Base-by-base conservation (phyloP, 1,140 invertebrate genomes). In the Fragariocoptes setiger region DNA sequence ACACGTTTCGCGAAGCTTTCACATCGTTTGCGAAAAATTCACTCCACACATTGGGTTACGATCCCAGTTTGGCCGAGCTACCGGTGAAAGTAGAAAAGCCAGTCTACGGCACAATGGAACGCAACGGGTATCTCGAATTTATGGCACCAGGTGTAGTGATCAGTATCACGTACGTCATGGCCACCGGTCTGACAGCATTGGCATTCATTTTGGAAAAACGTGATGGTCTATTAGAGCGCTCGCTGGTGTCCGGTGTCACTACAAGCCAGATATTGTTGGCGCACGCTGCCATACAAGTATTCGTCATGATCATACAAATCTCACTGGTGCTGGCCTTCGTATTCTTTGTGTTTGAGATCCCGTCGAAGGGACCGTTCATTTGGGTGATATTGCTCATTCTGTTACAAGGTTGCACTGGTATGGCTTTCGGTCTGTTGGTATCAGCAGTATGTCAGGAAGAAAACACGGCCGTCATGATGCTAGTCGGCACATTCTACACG, bases 81-180 rank as follows among this genome's bases (percentile, higher is more conserved):
- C 46, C 46, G 8, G 37, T 62, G 31, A 56, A 76, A 62, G 73
- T 77, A 51, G 61, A 69, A 47, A 65, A 76, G 13, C 76, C 78
- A 3, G 70, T 90, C 48, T 88, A 85, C 56, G 82, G 80, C 39
- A 69, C 69, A 22, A 18, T 4, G 17, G 2, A 22, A 41, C 25
- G 37, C 42, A 2, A 42, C 38, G 3, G 42, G 41, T 2, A 44
- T 38, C 41, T 43, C 4, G 39, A 44, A 88, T 90, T 88, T 57
- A 80, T 85, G 42, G 79, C 82, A 21, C 82, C 82, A 25, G 82
- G 82, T 48, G 74, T 88, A 41, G 80, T 86, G 52, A 60, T 86
- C 44, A 83, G 78, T 15, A 85, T 86, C 52, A 76, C 83, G 1
- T 90, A 85, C 62, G 86, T 88, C 66, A 65, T 88, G 59, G 79